Percentiles rank a stretch among this genome's conserved stretches.
These are phyloP conservation scores for Netelia virgata DNA, from an alignment of 2,888 invertebrate species.

Conservation along the genomic window DNA sequence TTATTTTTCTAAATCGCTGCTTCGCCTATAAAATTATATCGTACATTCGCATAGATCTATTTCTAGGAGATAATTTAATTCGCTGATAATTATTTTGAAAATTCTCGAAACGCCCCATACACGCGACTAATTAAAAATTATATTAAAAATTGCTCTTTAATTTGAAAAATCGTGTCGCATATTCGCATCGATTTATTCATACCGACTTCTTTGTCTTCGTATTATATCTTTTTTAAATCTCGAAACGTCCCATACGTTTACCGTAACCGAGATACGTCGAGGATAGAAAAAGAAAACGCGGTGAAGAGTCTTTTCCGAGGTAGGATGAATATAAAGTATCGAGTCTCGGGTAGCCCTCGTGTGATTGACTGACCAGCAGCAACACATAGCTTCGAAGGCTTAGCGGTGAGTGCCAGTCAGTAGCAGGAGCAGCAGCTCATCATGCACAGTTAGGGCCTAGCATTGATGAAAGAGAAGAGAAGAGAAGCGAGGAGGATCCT, in stretches of 20 bases:
- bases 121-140: no score
- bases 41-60: background rate
- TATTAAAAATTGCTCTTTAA: no score
- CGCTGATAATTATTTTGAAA: background rate
- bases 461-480: conserved; percentile 52
- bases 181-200: no score
- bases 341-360: conserved; percentile 23
- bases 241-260: no score
- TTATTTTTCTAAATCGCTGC: no score
- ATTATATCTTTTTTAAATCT: no score
- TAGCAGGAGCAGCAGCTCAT: conserved; percentile 30
- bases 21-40: no score
- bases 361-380: conserved; percentile 33
- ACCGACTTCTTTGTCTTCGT: no score
- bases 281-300: no score
- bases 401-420: background rate
- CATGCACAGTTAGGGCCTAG: conserved; percentile 45
- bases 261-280: no score
- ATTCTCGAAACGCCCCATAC: background rate
- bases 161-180: no score
- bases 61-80: background rate
- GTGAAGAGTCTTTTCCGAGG: no score
- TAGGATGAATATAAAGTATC: conserved; percentile 14
- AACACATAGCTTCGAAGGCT: conserved; percentile 20
- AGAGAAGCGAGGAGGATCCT: conserved; percentile 1